Evolutionary conservation across 2,113 vertebrate species (phyloP), one percentile per base, ranked within the genome.

Genomic region (Epinephelus lanceolatus): DNA sequence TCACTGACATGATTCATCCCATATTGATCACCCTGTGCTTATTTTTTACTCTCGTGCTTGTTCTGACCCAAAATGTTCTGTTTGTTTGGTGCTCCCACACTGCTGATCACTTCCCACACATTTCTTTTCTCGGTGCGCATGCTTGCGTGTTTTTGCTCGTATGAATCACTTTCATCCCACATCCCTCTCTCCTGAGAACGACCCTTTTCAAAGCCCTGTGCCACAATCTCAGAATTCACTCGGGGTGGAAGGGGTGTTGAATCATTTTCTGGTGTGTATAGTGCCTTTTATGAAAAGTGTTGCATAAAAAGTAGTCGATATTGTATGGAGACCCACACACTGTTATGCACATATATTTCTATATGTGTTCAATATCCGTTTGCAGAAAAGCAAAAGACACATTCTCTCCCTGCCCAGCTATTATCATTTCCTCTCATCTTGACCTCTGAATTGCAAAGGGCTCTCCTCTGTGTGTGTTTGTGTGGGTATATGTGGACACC

Each of bases 101-200:
- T 61, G 60, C 71, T 59, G 79, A 87, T 91, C 78, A 88, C 81
- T 33, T 92, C 92, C 92, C 77, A 91, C 92, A 68, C 83, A 76
- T 78, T 86, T 77, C 76, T 92, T 89, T 90, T 93, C 87, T 89
- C 3, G 53, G 68, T 56, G 67, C 79, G 55, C 21, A 40, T n/a
- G 23, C 66, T 70, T 56, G 27, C 6, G 12, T 71, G 60, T 75
- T 68, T 85, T 75, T 59, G 75, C 72, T 53, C 47, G 3, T 63
- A 67, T 91, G 89, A 91, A 84, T 91, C 92, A 91, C 84, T 83
- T 81, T 53, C 88, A 85, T 83, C 87, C 85, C 88, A 86, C 86
- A 79, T 81, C 74, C 40, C 80, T 88, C 80, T 83, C 78, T 88
- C 76, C 59, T 66, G 74, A 81, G 66, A 51, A 77, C 27, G 17